Conservation (phyloP, 2,113 vertebrate genomes). For the Hypocryptadius cinnamomeus region DNA sequence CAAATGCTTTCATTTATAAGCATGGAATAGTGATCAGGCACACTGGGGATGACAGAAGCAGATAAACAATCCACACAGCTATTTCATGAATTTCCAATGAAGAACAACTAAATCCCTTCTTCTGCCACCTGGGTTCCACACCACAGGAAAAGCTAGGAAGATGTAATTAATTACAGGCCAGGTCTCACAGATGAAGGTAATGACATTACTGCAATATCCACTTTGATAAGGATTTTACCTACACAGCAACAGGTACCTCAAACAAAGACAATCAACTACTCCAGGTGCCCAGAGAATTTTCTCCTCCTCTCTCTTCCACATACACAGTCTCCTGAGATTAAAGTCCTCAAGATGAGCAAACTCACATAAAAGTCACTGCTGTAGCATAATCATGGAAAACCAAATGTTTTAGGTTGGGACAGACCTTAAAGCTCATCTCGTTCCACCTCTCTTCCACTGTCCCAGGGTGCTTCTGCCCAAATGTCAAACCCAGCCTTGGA, state of each 20-base stretch:
- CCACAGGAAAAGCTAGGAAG: neutral
- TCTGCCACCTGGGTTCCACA: neutral
- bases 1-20: neutral
- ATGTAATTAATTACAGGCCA: neutral
- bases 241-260: neutral
- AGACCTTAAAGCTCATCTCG: rapidly evolving
- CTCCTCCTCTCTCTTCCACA: neutral
- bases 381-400: rapidly evolving
- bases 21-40: neutral
- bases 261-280: neutral
- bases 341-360: neutral
- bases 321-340: neutral
- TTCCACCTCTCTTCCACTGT: no score
- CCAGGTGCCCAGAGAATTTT: neutral
- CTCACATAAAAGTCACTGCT: neutral
- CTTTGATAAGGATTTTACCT: neutral
- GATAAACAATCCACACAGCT: neutral
- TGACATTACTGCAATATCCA: neutral
- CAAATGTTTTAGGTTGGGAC: neutral
- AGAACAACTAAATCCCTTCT: neutral
- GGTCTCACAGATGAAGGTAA: neutral
- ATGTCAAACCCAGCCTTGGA: neutral
- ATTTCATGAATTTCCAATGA: neutral
- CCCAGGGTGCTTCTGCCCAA: neutral
- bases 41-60: neutral